Evolutionary conservation across 2,797 vertebrate genomes (phyloP), one percentile per base, ranked within the genome.

Genomic region (Thaleichthys pacificus): DNA sequence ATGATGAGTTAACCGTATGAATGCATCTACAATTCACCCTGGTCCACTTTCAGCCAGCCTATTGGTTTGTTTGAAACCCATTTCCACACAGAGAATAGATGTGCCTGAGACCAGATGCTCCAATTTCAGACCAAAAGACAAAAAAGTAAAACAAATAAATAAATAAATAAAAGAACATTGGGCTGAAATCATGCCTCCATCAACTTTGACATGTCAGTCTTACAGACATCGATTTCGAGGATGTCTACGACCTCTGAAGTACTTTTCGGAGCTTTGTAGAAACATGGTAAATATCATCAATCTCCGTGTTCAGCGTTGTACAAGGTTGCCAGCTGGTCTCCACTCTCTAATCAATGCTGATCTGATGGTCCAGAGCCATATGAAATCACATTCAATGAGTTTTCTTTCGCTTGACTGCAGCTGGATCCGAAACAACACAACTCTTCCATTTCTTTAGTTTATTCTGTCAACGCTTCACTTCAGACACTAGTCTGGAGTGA

Each of bases 251-350:
- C 83, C 84, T 91, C 80, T 74, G 78, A 71, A 82, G 82, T 77
- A 83, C 78, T 84, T 85, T 85, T 84, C 86, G 76, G 78, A 87
- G 81, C 85, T 87, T 88, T 82, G 89, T 82, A 84, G 85, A 86
- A 85, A 83, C 85, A 86, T 83, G 85, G 89, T 90, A 88, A 91
- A 90, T 88, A 89, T 82, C 89, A 91, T 91, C 87, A 84, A 91
- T 91, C 86, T 90, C 81, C 88, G 81, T 86, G 82, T 86, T 66
- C 80, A 81, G 81, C 79, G 42, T 12, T 80, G 83, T 85, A 85
- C 88, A 72, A 84, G 77, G 77, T 77, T 85, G 83, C 84, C 88
- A 91, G 91, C 90, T 88, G 87, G 82, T 88, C 83, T 85, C 79
- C 75, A 82, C 86, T 80, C 64, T 69, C 85, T 88, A 86, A 89